phyloP scores from a whole-genome alignment of 2,797 vertebrate genomes.

The Poecilia velifera region DNA sequence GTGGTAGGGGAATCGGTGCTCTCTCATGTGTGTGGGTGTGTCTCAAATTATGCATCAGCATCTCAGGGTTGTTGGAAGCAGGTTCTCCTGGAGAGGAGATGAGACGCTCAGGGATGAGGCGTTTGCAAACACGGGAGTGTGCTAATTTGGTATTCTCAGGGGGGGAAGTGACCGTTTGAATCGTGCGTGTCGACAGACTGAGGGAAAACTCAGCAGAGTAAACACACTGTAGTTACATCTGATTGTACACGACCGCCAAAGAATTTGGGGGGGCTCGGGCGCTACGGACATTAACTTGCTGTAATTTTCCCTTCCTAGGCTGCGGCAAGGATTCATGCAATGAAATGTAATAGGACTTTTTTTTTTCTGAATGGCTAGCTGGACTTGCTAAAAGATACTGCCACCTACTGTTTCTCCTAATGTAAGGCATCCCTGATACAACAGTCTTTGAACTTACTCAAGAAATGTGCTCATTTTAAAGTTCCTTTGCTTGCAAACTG shows the following conservation, averaged over 20 bases:
- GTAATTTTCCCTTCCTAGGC: constrained; percentile 43
- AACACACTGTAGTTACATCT: background rate
- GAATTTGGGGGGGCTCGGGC: constrained; percentile 1
- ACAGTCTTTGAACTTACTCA: background rate
- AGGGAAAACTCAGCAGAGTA: background rate
- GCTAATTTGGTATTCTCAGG: constrained; percentile 18
- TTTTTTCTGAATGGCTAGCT: constrained; percentile 53
- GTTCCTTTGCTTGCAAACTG: background rate
- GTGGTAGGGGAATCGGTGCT: constrained; percentile 40
- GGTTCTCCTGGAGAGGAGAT: constrained; percentile 38
- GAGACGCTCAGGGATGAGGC: constrained; percentile 27
- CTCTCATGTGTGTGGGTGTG: constrained; percentile 69
- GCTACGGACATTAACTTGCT: constrained; percentile 23
- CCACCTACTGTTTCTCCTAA: constrained; percentile 61
- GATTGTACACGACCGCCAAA: constrained; percentile 10
- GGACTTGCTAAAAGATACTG: constrained; percentile 54
- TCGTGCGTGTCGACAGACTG: background rate
- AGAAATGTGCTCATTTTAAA: background rate
- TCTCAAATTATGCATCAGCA: constrained; percentile 71
- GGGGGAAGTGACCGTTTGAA: constrained; percentile 33
- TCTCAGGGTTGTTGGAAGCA: constrained; percentile 46
- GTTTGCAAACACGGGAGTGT: constrained; percentile 19
- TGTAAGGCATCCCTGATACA: background rate
- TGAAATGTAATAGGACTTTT: constrained; percentile 43
- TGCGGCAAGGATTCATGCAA: constrained; percentile 44